Conservation (phyloP, 2,113 vertebrate species). For the Theropithecus gelada region DNA sequence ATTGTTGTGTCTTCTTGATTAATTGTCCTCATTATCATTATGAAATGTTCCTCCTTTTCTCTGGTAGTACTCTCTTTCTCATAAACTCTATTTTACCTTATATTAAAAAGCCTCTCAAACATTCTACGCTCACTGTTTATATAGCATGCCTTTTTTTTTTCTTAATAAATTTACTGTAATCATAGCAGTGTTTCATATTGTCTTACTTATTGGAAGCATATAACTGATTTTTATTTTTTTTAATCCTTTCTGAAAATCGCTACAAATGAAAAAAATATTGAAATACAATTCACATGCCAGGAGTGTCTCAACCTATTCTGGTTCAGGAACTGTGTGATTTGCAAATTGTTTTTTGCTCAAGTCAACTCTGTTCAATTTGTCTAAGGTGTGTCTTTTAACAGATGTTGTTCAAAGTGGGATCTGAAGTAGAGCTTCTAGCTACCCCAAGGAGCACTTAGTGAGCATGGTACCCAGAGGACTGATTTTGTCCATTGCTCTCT, state of each 20-base stretch:
- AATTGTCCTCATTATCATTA: background rate
- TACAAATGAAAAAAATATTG: background rate
- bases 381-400: too few relatives aligned
- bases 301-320: too few relatives aligned
- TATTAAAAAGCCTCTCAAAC: background rate
- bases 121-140: background rate
- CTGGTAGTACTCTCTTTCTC: background rate
- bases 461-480: too few relatives aligned
- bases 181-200: background rate
- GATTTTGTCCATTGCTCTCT: too few relatives aligned
- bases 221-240: background rate
- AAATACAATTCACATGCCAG: background rate
- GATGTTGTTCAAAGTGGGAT: too few relatives aligned
- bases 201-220: background rate
- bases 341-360: too few relatives aligned
- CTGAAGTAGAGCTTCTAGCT: too few relatives aligned
- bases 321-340: too few relatives aligned
- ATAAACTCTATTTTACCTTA: background rate
- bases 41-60: background rate
- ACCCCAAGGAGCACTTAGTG: too few relatives aligned
- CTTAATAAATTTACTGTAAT: background rate
- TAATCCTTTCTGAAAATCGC: background rate
- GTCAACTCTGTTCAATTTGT: too few relatives aligned
- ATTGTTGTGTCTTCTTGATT: background rate
- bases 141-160: background rate